phyloP scores from a whole-genome alignment of 2,888 invertebrate genomes.

The Leistus spinibarbis region DNA sequence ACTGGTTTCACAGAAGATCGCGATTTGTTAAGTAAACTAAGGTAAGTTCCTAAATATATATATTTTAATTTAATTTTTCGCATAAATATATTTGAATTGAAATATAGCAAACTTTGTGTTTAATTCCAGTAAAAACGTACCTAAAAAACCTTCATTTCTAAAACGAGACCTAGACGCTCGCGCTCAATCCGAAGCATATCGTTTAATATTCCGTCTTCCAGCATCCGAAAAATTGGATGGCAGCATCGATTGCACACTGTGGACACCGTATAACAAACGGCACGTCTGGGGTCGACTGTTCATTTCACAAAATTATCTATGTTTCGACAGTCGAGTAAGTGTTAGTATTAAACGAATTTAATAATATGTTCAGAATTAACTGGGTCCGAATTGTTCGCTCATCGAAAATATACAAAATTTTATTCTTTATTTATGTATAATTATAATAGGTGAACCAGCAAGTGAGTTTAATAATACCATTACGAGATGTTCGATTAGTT shows the following conservation, averaged over 20 bases:
- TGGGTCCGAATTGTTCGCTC: too few relatives aligned
- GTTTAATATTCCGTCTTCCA: slow-evolving; percentile 84
- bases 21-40: slow-evolving; percentile 80
- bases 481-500: slow-evolving; percentile 77
- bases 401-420: too few relatives aligned
- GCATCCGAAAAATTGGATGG: slow-evolving; percentile 93
- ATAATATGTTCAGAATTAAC: not conserved
- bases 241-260: slow-evolving; percentile 86
- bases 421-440: not conserved
- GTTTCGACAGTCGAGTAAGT: slow-evolving; percentile 92
- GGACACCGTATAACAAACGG: slow-evolving; percentile 94
- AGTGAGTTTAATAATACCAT: slow-evolving; percentile 87
- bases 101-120: slow-evolving; percentile 2
- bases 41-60: slow-evolving; percentile 57
- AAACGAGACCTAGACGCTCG: slow-evolving; percentile 95
- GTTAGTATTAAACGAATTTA: not conserved
- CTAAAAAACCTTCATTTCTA: slow-evolving; percentile 88
- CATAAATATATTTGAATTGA: too few relatives aligned
- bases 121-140: slow-evolving; percentile 74
- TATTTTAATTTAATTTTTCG: slow-evolving; percentile 2
- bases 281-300: slow-evolving; percentile 88
- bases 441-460: slow-evolving; percentile 71
- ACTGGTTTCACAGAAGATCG: slow-evolving; percentile 89
- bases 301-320: slow-evolving; percentile 92
- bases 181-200: slow-evolving; percentile 90